Evolutionary conservation across 2,888 invertebrate genomes (phyloP), one percentile per base, ranked within the genome.

Genomic region (Ectropis crepuscularia): DNA sequence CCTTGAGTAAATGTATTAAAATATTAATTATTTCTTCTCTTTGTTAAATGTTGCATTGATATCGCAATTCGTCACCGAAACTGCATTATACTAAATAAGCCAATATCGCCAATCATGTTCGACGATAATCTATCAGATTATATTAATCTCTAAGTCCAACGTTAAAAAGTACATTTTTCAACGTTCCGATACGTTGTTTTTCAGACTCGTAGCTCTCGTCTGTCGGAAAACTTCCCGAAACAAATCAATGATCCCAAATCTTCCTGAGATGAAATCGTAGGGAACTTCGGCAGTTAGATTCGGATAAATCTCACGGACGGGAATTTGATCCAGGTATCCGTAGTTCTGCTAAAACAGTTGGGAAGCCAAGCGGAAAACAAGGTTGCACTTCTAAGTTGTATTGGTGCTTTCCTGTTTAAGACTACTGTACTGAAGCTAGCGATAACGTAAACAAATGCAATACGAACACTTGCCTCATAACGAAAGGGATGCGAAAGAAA

Each of bases 321-420:
- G 50, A 59, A 43, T 55, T 55, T 47, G 64, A 60, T 60, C 51
- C 46, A 41, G 39, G 46, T 39, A 41, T 43, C 43, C 53, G 43
- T 55, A 57, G 57, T 62, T 57, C 59, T 39, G 49, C 41, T 36
- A 43, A 41, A 42, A 42, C 43, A 60, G 10, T 61, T 58, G 6
- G 1, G 57, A 61, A 70, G 59, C 60, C 64, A 46, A 62, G 63
- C 57, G 72, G 72, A 77, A 79, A 83, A 82, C 82, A 82, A 81
- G 80, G 78, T 82, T 79, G 76, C 75, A 39, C 47, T 48, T 49
- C 11, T 48, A 38, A 45, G 37, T 53, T 48, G 9, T 39, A 6
- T 50, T 7, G 10, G 11, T 38, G 12, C 42, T 12, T 47, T 9
- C 8, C 10, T 39, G 41, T 46, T 42, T 67, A 59, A 53, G 53